A percentile compares a stretch with the other conserved stretches of the same genome.
These are phyloP conservation scores for Ypsolopha sequella DNA, from an alignment of 2,888 invertebrate genomes.

Conservation along the genomic window DNA sequence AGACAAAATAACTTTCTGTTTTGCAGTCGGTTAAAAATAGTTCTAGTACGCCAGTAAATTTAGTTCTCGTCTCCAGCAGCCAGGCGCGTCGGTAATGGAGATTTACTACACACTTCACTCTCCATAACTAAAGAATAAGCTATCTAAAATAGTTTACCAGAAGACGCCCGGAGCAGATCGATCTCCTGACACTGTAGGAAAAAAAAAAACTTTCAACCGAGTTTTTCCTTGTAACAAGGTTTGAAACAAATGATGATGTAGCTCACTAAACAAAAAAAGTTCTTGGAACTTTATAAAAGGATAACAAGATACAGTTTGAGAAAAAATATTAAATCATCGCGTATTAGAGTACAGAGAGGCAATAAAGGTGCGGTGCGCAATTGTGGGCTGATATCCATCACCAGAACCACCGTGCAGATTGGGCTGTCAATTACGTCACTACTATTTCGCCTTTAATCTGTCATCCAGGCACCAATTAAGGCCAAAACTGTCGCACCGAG, in stretches of 20 bases:
- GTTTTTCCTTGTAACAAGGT: slow-evolving; percentile 1
- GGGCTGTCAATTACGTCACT: slow-evolving; percentile 64
- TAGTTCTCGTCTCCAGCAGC: slow-evolving; percentile 52
- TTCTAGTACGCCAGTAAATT: slow-evolving; percentile 44
- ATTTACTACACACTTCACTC: slow-evolving; percentile 66
- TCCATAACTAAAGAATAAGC: slow-evolving; percentile 45
- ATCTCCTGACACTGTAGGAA: neutral
- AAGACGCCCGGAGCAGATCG: slow-evolving; percentile 17
- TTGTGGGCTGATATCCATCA: slow-evolving; percentile 33
- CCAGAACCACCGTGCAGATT: slow-evolving; percentile 47
- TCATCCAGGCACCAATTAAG: slow-evolving; percentile 66
- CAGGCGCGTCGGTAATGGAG: slow-evolving; percentile 66
- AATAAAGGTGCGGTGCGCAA: too few species aligned
- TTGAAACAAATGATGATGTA: slow-evolving; percentile 2
- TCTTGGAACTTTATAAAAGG: neutral
- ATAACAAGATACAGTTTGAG: neutral
- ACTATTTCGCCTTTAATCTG: slow-evolving; percentile 54
- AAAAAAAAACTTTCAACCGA: slow-evolving; percentile 1
- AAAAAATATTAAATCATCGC: neutral
- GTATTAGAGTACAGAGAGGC: neutral
- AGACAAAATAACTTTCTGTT: too few species aligned
- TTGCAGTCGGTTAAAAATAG: neutral
- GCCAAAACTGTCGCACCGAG: slow-evolving; percentile 42
- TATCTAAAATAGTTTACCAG: slow-evolving; percentile 40
- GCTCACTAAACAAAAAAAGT: neutral